phyloP scores from a whole-genome alignment of 2,797 vertebrate genomes.

The Scarus forsteni region DNA sequence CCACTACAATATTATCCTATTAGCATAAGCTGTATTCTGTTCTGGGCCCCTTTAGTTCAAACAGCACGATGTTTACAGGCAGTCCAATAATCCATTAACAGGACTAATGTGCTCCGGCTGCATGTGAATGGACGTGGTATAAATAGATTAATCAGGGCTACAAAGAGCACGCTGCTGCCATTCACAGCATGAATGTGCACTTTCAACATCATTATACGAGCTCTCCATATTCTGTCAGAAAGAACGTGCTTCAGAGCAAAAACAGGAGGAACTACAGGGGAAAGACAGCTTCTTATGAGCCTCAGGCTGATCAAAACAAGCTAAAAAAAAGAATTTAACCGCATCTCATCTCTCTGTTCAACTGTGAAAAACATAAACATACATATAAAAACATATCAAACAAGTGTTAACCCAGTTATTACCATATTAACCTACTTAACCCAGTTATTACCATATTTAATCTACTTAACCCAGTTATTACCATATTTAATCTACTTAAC shows the following conservation, averaged over 20 bases:
- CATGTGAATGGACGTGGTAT: conserved; percentile 40
- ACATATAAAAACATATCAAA: too few species aligned
- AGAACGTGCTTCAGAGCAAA: not conserved
- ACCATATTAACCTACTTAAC: too few species aligned
- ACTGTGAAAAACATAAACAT: too few species aligned
- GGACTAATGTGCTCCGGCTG: conserved; percentile 60
- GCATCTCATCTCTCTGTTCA: too few species aligned
- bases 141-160: conserved; percentile 50
- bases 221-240: not conserved
- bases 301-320: not conserved
- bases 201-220: not conserved
- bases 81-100: conserved; percentile 66
- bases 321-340: too few species aligned
- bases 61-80: conserved; percentile 69
- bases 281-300: not conserved
- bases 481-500: too few species aligned
- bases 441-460: too few species aligned
- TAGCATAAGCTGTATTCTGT: conserved; percentile 67
- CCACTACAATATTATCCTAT: conserved; percentile 63
- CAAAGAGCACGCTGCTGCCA: conserved; percentile 21
- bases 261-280: not conserved
- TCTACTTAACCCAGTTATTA: too few species aligned
- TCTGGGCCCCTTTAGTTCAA: conserved; percentile 46
- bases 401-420: too few species aligned
- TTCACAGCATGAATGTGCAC: conserved; percentile 23